Evolutionary conservation across 2,113 vertebrate genomes (phyloP), one percentile per base, ranked within the genome.

Genomic region (Vimba vimba): DNA sequence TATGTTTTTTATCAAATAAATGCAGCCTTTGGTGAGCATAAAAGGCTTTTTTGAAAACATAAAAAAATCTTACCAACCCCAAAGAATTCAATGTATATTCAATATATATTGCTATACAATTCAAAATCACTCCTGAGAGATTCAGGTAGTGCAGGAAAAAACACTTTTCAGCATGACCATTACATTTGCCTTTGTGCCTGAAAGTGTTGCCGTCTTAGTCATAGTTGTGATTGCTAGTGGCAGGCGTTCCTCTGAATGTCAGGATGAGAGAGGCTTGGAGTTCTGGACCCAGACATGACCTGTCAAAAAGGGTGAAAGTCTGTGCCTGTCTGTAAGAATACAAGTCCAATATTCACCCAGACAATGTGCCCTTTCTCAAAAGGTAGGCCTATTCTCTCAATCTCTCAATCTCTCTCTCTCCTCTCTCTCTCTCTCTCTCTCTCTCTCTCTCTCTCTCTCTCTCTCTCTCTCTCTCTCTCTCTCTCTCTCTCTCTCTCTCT

Each of bases 301-400:
- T 82, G 64, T 82, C 62, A 50, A 69, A 68, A 82, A 50, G 45
- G 36, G 27, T 82, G 59, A 66, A 81, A 66, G 39, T 39, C 15
- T 36, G 64, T 52, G 19, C 13, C 36, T 21, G 79, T 81, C 79
- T 80, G 12, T 5, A 27, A 3, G 62, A 69, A 82, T 82, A 23
- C 62, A 82, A 68, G 6, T 71, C 45, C 66, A 57, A 12, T 71
- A 71, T 83, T 71, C 27, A 55, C 25, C 19, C 19, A 71, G 66
- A 71, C 25, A 9, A 23, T 27, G 30, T 45, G 21, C 15, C 69
- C 57, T 77, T 62, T 83, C 68, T 66, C 12, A 57, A 71, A 71
- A n/a, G 50, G 59, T 30, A 50, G 23, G 52, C 55, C n/a, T 50
- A 62, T 19, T 66, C 27, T 47, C 17, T 30, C 50, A n/a, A n/a